Evolutionary conservation across 1,140 invertebrate genomes (phyloP), one percentile per base, ranked within the genome.

Genomic region (Chironomus tepperi): DNA sequence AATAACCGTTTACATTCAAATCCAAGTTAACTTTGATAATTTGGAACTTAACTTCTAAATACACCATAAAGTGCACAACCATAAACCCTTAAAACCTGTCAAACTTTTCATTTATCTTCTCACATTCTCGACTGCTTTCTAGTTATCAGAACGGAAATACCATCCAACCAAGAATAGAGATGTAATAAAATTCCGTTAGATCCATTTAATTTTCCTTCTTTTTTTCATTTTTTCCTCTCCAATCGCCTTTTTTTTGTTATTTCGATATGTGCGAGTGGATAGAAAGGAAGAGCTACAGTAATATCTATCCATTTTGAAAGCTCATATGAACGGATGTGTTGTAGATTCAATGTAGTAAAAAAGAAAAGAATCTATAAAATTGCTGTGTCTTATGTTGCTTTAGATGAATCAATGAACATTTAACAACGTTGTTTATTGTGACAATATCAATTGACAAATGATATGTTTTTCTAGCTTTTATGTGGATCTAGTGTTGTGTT

Each of bases 361-460:
- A 57, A 5, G 9, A 5, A n/a, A n/a, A 57, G 47, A 34, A 34
- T n/a, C 12, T n/a, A 57, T 34, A 34, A 34, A 34, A 34, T 34
- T 34, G 24, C 5, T 34, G 24, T 34, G 24, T 34, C 24, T 34
- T 34, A 34, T 34, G 24, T 34, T 34, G 47, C 47, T 57, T 15
- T 12, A 57, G 47, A 57, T n/a, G 12, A 57, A 57, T 57, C 47
- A 57, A 57, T 57, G 47, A 57, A 57, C 47, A 57, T 57, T 57
- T 57, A 57, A 57, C 47, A 15, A 57, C 47, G n/a, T n/a, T 57
- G 47, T 15, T 57, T 57, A 34, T 57, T n/a, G 47, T 57, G 47
- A 57, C 47, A 57, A n/a, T 57, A 57, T 57, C 47, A 15, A 57
- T 57, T 57, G 47, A 57, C 12, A 57, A 57, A 57, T 57, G 47